Base-by-base conservation (phyloP, 1,140 invertebrate species). In the Aphidius ervi region DNA sequence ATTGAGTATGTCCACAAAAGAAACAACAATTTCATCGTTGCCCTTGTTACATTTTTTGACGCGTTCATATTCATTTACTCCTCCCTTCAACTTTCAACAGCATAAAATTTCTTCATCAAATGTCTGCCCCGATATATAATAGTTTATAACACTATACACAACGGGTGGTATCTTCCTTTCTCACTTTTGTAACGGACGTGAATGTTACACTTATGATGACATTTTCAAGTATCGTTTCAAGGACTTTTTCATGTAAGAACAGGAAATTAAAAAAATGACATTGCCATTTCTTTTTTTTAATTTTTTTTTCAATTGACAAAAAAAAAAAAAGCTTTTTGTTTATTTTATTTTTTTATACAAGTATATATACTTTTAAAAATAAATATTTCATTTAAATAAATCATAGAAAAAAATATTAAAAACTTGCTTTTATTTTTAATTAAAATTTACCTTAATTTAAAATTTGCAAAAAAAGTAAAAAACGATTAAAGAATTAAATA, bases 1-100 rank as follows among this genome's bases (percentile, higher is more conserved):
- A 62, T 56, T 62, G 54, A 62, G 39, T 52, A 40, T 57, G 60
- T 62, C 60, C 47, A 62, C 52, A 60, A 62, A 55, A 62, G 53
- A 62, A 56, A 62, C 54, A 56, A 62, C 53, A 55, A 61, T 61
- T 61, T 61, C 40, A n/a, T 16, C 42, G 23, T 31, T 31, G 23
- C 39, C 37, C 7, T 10, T n/a, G 10, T n/a, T 9, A 54, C 42
- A 16, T n/a, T 37, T 54, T 52, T 7, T 52, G 50, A 52, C 50
- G 37, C 50, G 40, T 42, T 42, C 40, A 54, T 54, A 54, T 54
- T 39, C 52, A 10, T n/a, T 52, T 40, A 9, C 37, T 6, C 31
- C n/a, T 40, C 40, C 52, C 52, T 16, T 10, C 2, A 6, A n/a
- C 6, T 6, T 20, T n/a, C 6, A 9, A 54, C 40, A 41, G 41